Conservation (phyloP, 1,140 invertebrate species). For the Gryon sp. region DNA sequence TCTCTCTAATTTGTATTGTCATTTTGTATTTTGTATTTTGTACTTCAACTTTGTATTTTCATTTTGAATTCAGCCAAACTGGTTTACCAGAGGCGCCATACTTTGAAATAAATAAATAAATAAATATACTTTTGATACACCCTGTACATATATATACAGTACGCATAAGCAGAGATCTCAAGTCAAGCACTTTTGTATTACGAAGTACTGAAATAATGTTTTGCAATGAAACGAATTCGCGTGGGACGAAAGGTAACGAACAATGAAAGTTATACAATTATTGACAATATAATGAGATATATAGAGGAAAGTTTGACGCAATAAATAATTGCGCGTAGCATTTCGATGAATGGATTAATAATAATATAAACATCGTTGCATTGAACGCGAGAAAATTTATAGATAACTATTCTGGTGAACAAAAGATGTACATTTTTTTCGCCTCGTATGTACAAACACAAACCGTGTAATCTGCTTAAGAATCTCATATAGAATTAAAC, state of each 20-base stretch:
- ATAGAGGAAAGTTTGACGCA: constrained; percentile 58
- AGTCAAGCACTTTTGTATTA: constrained; percentile 35
- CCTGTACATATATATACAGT: constrained; percentile 33
- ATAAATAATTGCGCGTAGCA: constrained; percentile 57
- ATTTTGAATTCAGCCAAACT: too few relatives aligned
- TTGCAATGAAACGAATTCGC: constrained; percentile 61
- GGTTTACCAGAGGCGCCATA: too few relatives aligned
- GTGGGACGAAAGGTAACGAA: constrained; percentile 62
- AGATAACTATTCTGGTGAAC: constrained; percentile 31
- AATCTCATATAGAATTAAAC: constrained; percentile 28
- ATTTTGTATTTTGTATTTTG: too few relatives aligned
- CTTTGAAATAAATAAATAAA: neutral
- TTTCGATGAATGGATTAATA: constrained; percentile 60
- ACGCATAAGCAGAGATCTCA: constrained; percentile 43
- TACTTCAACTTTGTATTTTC: too few relatives aligned
- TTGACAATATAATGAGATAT: constrained; percentile 57
- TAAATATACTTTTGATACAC: constrained; percentile 31
- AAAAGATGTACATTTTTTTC: constrained; percentile 27
- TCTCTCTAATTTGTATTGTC: too few relatives aligned
- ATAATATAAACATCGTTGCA: constrained; percentile 44
- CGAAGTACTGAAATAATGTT: constrained; percentile 50
- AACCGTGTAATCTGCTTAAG: constrained; percentile 19
- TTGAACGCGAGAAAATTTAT: constrained; percentile 53
- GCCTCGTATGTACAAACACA: neutral
- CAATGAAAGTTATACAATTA: constrained; percentile 63